Percentiles rank a stretch among this genome's conserved stretches.
These are phyloP conservation scores for Hippocampus comes DNA, from an alignment of 2,113 vertebrate species.

Conservation along the genomic window DNA sequence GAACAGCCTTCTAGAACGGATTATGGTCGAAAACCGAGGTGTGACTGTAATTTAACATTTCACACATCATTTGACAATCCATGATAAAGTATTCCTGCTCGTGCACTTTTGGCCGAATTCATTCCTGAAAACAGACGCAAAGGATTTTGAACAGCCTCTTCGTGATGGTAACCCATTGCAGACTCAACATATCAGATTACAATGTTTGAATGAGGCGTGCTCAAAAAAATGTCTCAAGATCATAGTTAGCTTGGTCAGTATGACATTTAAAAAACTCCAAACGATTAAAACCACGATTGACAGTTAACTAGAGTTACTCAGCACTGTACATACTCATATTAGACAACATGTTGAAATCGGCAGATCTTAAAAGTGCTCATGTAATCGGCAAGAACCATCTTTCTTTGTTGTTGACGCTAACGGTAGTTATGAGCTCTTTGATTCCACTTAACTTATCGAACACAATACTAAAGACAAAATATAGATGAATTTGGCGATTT, in stretches of 20 bases:
- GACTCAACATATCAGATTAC: slow-evolving; percentile 10
- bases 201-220: not conserved
- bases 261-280: not conserved
- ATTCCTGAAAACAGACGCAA: not conserved
- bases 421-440: not conserved
- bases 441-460: not conserved
- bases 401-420: slow-evolving; percentile 47
- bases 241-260: not conserved
- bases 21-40: too few relatives aligned
- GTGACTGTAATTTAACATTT: not conserved
- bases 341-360: not conserved
- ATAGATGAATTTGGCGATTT: too few relatives aligned
- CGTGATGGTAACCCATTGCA: not conserved
- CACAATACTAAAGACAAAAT: not conserved
- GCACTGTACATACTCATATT: not conserved
- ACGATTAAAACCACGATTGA: not conserved
- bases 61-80: not conserved
- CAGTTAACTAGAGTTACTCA: too few relatives aligned
- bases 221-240: not conserved
- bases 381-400: slow-evolving; percentile 34
- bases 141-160: not conserved
- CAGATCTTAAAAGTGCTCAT: slow-evolving; percentile 1
- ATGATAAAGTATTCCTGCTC: not conserved
- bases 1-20: too few relatives aligned
- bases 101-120: not conserved